Base-by-base conservation (phyloP, 2,888 invertebrate genomes). In the Volucella zonaria region DNA sequence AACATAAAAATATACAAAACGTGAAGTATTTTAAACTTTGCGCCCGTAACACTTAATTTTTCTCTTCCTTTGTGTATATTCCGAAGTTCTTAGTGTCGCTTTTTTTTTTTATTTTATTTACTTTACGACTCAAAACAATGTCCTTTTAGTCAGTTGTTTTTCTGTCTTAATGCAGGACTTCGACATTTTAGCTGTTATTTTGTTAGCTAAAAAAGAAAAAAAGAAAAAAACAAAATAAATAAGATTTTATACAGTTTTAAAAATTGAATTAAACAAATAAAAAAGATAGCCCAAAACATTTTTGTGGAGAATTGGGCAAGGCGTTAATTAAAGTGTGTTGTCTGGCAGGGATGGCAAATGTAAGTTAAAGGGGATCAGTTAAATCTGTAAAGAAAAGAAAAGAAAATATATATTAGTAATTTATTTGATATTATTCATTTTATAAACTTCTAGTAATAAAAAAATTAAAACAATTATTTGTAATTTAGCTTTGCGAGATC, bases 111-210 rank as follows among this genome's bases (percentile, higher is more conserved):
- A 38, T 49, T 38, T 59, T 45, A 67, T 52, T 62, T 56, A 58
- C 58, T 56, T 14, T 40, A 67, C 75, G 61, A 58, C 70, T 79
- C 66, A 83, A 79, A 38, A 75, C 70, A 83, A 79, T 75, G 66
- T 80, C 61, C 75, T 83, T 80, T 67, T 71, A 83, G 54, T 83
- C 54, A 80, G 49, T 76, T 70, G 83, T 66, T 80, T 68, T 83
- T 47, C 43, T 80, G 75, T 80, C 66, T 79, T 89, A 89, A 88
- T 89, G 89, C 89, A 87, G 89, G 89, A 90, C 89, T 90, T 91
- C 88, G 90, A 90, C 89, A 91, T 90, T 89, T 89, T 89, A 88
- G 89, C 89, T 89, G 88, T 89, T 90, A 88, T 68, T 88, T 87
- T 89, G 89, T 89, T 87, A 90, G 89, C 91, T 90, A 88, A 2